Conservation (phyloP, 2,888 invertebrate genomes). For the Plebejus argus region DNA sequence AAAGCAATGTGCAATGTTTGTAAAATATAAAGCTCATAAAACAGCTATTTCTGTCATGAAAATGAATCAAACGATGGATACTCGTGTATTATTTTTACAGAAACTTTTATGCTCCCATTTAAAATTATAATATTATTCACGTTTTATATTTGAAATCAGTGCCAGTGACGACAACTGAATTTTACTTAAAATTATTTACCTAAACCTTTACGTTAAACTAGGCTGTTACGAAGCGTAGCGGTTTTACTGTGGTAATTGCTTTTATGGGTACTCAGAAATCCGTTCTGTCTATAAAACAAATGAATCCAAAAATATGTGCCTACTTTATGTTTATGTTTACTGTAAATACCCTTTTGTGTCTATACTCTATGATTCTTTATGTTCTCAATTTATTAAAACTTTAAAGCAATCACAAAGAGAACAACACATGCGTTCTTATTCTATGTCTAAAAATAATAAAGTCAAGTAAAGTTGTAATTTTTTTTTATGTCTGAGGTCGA, state of each 20-base stretch:
- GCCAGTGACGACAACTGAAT: background rate
- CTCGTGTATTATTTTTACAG: background rate
- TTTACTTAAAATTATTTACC: background rate
- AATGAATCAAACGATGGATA: background rate
- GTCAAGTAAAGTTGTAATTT: too few species aligned
- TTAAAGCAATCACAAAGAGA: background rate
- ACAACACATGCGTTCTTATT: background rate
- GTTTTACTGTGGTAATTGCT: conserved; percentile 17
- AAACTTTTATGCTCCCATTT: background rate
- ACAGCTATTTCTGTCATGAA: background rate
- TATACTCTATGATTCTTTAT: background rate
- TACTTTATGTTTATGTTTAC: background rate
- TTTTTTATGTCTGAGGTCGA: too few species aligned
- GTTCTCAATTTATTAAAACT: too few species aligned
- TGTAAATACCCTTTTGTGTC: background rate
- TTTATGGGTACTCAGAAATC: conserved; percentile 8
- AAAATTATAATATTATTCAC: background rate
- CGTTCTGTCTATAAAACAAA: background rate
- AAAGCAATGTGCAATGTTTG: conserved; percentile 6
- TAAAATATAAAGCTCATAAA: background rate
- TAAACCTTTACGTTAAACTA: background rate
- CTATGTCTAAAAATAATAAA: too few species aligned
- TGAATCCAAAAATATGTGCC: background rate
- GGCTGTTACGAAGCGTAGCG: background rate
- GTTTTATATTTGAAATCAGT: background rate